phyloP scores from a whole-genome alignment of 64 coral and sea anemone species.

The Porites lutea region DNA sequence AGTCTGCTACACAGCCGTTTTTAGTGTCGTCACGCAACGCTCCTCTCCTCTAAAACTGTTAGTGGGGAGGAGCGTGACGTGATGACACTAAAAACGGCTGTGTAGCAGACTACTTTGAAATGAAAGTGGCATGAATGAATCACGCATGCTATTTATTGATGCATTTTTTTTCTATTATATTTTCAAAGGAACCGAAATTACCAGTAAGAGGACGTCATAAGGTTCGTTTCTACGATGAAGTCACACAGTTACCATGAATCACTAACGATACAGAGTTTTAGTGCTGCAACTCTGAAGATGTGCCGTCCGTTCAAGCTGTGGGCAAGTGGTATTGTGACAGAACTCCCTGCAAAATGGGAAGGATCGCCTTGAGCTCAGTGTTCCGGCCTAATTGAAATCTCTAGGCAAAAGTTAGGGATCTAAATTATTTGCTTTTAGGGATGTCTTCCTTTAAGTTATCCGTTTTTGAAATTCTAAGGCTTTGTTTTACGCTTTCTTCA shows the following conservation, averaged over 20 bases:
- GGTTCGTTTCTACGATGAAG: constrained; percentile 53
- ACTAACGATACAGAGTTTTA: too few species aligned
- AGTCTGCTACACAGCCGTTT: too few species aligned
- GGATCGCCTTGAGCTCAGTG: too few species aligned
- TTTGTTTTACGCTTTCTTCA: not conserved
- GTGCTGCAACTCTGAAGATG: not conserved
- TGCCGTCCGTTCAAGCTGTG: too few species aligned
- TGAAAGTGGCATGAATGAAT: not conserved
- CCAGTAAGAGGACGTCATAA: constrained; percentile 1
- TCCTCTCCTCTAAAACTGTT: too few species aligned
- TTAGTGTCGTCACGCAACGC: too few species aligned
- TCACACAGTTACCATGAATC: constrained; percentile 37
- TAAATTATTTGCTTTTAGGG: not conserved
- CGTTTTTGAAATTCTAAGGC: not conserved
- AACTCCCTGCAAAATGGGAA: too few species aligned
- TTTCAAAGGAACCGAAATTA: constrained; percentile 8
- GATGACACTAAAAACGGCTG: too few species aligned
- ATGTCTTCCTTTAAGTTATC: not conserved
- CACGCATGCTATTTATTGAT: not conserved
- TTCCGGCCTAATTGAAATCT: not conserved
- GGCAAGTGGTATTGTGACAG: too few species aligned
- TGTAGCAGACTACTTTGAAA: too few species aligned
- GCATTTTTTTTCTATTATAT: not conserved
- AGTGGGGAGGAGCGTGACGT: too few species aligned
- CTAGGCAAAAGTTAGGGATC: not conserved